phyloP scores from a whole-genome alignment of 2,797 vertebrate genomes.

The Takifugu rubripes region DNA sequence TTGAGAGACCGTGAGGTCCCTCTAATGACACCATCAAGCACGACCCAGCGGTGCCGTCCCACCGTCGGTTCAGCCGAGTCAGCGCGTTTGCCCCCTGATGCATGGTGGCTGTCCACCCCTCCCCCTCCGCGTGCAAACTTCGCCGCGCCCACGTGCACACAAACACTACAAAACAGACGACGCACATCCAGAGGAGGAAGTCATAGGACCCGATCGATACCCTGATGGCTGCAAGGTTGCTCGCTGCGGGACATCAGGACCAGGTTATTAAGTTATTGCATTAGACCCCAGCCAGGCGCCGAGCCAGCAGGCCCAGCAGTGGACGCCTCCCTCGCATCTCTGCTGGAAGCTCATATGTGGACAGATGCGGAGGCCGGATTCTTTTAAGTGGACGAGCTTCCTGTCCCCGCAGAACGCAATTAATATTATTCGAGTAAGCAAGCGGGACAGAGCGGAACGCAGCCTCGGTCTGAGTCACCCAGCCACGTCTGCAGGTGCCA shows the following conservation, averaged over 20 bases:
- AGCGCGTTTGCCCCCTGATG: constrained; percentile 50
- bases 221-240: constrained; percentile 14
- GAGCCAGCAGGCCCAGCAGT: constrained; percentile 20
- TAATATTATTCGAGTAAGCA: constrained; percentile 23
- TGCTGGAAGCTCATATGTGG: background rate
- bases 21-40: constrained; percentile 60
- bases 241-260: constrained; percentile 24
- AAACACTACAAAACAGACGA: background rate
- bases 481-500: constrained; percentile 2
- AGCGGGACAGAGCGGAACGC: background rate
- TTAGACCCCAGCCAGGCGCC: constrained; percentile 37
- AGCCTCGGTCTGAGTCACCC: constrained; percentile 10
- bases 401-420: constrained; percentile 26
- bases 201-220: constrained; percentile 59
- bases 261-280: constrained; percentile 34
- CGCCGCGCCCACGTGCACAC: constrained; percentile 3
- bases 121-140: constrained; percentile 32
- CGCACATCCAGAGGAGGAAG: constrained; percentile 41
- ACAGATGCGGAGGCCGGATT: constrained; percentile 7
- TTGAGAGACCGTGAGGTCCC: constrained; percentile 25
- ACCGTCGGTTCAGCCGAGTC: constrained; percentile 50
- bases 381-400: constrained; percentile 26
- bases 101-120: constrained; percentile 39
- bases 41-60: constrained; percentile 39
- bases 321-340: background rate